Conservation (phyloP, 2,797 vertebrate genomes). For the Uromys caudimaculatus region DNA sequence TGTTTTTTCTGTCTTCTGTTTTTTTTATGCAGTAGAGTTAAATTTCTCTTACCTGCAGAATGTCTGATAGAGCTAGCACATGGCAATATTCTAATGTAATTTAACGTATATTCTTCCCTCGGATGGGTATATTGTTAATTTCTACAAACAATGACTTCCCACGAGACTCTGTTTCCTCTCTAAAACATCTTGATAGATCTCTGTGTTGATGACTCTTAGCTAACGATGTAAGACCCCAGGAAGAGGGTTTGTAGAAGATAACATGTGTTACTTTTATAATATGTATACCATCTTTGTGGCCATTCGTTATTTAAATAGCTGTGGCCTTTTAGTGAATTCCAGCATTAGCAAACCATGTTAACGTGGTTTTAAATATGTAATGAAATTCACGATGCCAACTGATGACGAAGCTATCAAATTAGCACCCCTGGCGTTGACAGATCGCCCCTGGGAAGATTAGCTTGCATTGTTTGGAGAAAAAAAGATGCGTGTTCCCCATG, state of each 20-base stretch:
- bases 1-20: not conserved
- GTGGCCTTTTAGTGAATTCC: conserved; percentile 53
- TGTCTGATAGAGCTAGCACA: not conserved
- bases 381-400: conserved; percentile 44
- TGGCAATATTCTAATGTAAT: not conserved
- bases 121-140: not conserved
- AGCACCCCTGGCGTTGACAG: not conserved
- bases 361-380: conserved; percentile 62
- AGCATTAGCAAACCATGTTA: conserved; percentile 66
- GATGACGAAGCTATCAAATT: conserved; percentile 51
- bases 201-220: conserved; percentile 8
- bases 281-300: not conserved
- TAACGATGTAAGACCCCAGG: not conserved
- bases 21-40: not conserved
- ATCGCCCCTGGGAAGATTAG: not conserved
- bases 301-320: conserved; percentile 65
- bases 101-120: conserved; percentile 15
- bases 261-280: not conserved
- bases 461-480: not conserved
- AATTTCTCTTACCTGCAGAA: conserved; percentile 6
- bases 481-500: not conserved
- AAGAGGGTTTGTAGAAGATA: not conserved
- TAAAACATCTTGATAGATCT: not conserved
- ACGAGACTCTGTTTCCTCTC: not conserved
- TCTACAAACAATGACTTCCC: not conserved